A percentile compares a stretch with the other conserved stretches of the same genome.
phyloP scores from a whole-genome alignment of 2,797 vertebrate genomes.

The Melanogrammus aeglefinus region DNA sequence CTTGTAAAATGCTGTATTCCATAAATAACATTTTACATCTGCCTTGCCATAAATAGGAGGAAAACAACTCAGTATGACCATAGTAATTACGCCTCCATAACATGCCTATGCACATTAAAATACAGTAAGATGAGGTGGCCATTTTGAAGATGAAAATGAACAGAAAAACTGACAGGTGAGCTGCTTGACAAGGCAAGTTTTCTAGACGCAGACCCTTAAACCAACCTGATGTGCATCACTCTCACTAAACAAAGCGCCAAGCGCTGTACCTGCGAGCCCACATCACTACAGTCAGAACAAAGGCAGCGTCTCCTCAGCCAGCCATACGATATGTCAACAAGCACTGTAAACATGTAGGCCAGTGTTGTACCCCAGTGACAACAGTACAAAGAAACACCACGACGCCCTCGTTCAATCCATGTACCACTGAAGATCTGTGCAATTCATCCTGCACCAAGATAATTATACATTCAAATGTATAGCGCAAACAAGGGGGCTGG shows the following conservation, averaged over 20 bases:
- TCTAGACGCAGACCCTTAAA: no score
- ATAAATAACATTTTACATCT: background rate
- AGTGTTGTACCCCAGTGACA: slow-evolving; percentile 48
- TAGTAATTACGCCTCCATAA: slow-evolving; percentile 22
- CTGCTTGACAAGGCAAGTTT: slow-evolving; percentile 38
- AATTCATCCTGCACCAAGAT: background rate
- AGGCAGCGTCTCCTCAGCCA: slow-evolving; percentile 57
- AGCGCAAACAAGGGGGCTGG: no score
- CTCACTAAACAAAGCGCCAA: background rate
- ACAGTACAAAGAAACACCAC: slow-evolving; percentile 42
- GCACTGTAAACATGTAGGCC: slow-evolving; percentile 42
- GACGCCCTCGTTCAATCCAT: background rate
- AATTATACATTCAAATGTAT: background rate
- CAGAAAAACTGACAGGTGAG: slow-evolving; percentile 52
- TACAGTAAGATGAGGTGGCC: slow-evolving; percentile 71
- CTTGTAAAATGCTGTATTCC: background rate
- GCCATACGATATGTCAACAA: slow-evolving; percentile 72
- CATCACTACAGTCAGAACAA: slow-evolving; percentile 53
- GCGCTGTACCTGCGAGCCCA: slow-evolving; percentile 9
- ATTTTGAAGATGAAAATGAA: slow-evolving; percentile 74
- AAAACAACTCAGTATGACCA: slow-evolving; percentile 10
- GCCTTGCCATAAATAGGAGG: background rate
- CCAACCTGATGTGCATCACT: background rate
- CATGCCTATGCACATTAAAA: slow-evolving; percentile 48
- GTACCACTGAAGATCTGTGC: background rate